A percentile compares a stretch with the other conserved stretches of the same genome.
Conservation (phyloP, 2,797 vertebrate species). For the Enteromius fasciolatus region DNA sequence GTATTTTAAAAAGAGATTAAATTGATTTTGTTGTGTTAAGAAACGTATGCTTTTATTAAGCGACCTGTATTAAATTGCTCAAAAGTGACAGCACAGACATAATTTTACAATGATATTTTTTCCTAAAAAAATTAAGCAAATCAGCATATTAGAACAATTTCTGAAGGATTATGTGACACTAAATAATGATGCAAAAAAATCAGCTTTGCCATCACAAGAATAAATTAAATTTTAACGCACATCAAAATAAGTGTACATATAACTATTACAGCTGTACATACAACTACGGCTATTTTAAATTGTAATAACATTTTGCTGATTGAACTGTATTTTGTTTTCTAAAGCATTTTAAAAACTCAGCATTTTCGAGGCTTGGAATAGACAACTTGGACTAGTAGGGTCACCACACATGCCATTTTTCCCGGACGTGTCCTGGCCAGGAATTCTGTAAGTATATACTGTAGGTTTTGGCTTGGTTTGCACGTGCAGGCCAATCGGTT, state of each 20-base stretch:
- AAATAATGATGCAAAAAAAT: not conserved
- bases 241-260: not conserved
- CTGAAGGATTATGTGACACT: not conserved
- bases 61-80: not conserved
- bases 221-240: not conserved
- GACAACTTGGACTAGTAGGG: not conserved
- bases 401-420: no score
- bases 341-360: not conserved
- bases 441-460: no score
- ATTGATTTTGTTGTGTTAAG: not conserved
- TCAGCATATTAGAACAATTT: constrained; percentile 1
- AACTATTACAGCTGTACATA: not conserved
- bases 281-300: not conserved
- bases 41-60: not conserved
- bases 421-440: no score
- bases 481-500: no score
- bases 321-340: not conserved
- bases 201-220: not conserved
- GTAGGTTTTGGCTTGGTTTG: no score
- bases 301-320: not conserved
- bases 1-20: not conserved
- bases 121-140: not conserved
- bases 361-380: not conserved
- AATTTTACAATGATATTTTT: not conserved
- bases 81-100: not conserved